Evolutionary conservation across 1,140 invertebrate species (phyloP).

Genomic region (Leucophenga varia): DNA sequence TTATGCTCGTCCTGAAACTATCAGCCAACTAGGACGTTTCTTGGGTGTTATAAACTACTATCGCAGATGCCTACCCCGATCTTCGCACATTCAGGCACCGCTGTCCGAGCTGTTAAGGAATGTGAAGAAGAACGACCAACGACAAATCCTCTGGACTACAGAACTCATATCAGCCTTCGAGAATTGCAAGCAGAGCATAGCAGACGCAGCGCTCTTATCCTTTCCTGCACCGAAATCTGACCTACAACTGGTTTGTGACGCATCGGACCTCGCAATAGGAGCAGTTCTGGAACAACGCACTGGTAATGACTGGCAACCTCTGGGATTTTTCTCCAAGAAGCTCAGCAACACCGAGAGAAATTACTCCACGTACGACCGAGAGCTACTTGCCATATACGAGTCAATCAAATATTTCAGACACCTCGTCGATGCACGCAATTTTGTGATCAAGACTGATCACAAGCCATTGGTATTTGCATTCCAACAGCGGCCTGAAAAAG

Average conservation of each 20-base stretch:
- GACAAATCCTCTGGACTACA: slow-evolving; percentile 14
- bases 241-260: slow-evolving; percentile 35
- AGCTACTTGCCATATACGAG: slow-evolving; percentile 49
- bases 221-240: slow-evolving; percentile 25
- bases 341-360: slow-evolving; percentile 32
- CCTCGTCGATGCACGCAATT: slow-evolving; percentile 40
- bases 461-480: slow-evolving; percentile 43
- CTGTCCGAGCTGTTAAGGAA: slow-evolving; percentile 19
- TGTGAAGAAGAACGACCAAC: slow-evolving; percentile 31
- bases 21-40: slow-evolving; percentile 35
- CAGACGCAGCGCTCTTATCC: slow-evolving; percentile 27
- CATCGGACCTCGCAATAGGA: slow-evolving; percentile 47
- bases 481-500: slow-evolving; percentile 33
- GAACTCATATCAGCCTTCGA: slow-evolving; percentile 38
- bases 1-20: slow-evolving; percentile 25
- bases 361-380: slow-evolving; percentile 49
- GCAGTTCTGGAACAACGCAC: slow-evolving; percentile 50
- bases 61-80: background rate
- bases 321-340: slow-evolving; percentile 55
- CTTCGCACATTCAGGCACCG: slow-evolving; percentile 23
- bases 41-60: slow-evolving; percentile 42
- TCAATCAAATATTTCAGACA: slow-evolving; percentile 41
- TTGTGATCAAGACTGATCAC: slow-evolving; percentile 45
- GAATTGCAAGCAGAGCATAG: slow-evolving; percentile 48
- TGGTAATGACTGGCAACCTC: slow-evolving; percentile 32